Conservation (phyloP, 2,888 invertebrate species). For the Dendrolimus houi region DNA sequence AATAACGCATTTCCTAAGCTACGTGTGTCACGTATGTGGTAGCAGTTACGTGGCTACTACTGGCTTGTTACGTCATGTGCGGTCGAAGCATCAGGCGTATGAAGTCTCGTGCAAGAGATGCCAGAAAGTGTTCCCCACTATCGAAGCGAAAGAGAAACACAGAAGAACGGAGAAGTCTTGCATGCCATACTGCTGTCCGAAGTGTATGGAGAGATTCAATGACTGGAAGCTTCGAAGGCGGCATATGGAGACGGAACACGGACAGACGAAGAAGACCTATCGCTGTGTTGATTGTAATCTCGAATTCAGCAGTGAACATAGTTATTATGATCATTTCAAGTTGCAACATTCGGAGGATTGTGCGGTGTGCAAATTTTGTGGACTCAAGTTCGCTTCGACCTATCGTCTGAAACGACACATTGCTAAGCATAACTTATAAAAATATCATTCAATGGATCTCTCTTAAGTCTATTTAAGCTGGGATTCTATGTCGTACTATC, state of each 20-base stretch:
- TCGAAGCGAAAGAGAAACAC: constrained; percentile 60
- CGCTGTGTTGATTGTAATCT: constrained; percentile 52
- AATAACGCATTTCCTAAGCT: constrained; percentile 55
- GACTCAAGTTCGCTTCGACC: constrained; percentile 49
- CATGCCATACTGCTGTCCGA: constrained; percentile 57
- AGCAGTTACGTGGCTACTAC: constrained; percentile 57
- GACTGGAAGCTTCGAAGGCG: constrained; percentile 47
- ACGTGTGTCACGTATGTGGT: constrained; percentile 60
- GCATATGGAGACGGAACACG: constrained; percentile 56
- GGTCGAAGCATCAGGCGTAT: constrained; percentile 56
- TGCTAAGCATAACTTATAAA: constrained; percentile 35
- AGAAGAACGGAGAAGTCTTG: constrained; percentile 51
- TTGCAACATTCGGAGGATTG: constrained; percentile 56
- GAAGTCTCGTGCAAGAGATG: constrained; percentile 53
- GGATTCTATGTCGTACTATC: too few relatives aligned
- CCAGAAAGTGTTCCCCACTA: constrained; percentile 50
- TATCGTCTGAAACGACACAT: constrained; percentile 53
- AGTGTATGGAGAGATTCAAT: constrained; percentile 52
- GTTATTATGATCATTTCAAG: constrained; percentile 57
- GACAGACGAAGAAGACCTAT: constrained; percentile 37
- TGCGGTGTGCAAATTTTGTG: constrained; percentile 55
- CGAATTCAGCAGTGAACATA: constrained; percentile 41
- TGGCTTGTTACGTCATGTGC: constrained; percentile 46
- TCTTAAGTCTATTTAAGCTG: too few relatives aligned
- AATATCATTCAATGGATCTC: too few relatives aligned